Evolutionary conservation across 2,797 vertebrate species (phyloP), one percentile per base, ranked within the genome.

Genomic region (Chaenodraco wilsoni): DNA sequence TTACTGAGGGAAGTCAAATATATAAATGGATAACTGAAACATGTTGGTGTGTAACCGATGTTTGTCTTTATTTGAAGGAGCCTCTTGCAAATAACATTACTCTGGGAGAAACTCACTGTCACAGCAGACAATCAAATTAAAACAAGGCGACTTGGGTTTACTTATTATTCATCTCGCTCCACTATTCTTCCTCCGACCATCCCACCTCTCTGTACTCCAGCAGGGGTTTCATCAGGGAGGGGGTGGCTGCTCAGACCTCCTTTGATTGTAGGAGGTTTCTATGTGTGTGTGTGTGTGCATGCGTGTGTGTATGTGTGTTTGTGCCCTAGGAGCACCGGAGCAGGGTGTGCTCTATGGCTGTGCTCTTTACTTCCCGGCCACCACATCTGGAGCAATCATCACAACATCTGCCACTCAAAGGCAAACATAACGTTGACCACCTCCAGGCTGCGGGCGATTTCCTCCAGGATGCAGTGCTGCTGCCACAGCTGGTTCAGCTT

Each of bases 381-480:
- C 17, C 50, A 23, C 72, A 71, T 50, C 54, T 74, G 69, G 58
- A 72, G 55, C 63, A 31, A 37, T 80, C 82, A 83, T 98, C 94
- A 99, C 78, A 99, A 94, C 92, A 96, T 94, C 82, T 99, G 97
- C 98, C 98, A 99, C 87, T 98, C 98, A 77, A 98, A 96, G 90
- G 96, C 95, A 75, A 97, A 97, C 94, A 98, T 90, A 80, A 97
- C 93, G 68, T 96, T 98, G 89, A 96, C 97, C 0, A 96, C 95
- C 93, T 99, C 98, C 78, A 98, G 95, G 90, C 95, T 98, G 67
- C 97, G 97, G 68, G 97, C 97, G 21, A 99, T 99, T 90, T 99
- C 97, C 86, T 99, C 98, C 90, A 98, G 94, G 85, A 99, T 96
- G 91, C 97, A 98, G 89, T 99, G 98, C 44, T 99, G 97, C 86